Base-by-base conservation (phyloP, 1,140 invertebrate genomes). In the Listronotus oregonensis region DNA sequence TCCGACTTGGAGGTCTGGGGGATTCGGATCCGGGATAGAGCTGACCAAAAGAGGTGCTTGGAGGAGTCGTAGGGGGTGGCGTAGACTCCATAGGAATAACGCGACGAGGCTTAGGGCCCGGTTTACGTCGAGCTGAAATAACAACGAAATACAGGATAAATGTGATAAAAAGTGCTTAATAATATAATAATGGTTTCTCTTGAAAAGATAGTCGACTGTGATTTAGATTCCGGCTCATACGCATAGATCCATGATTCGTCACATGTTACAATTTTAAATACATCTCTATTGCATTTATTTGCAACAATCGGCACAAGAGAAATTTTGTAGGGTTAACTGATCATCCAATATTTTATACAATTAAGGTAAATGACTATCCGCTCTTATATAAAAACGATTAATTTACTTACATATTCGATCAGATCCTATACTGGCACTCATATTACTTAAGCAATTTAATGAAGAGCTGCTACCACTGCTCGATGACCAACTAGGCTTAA, bases 61-160 rank as follows among this genome's bases (percentile, higher is more conserved):
- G 80, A 31, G 82, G 80, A 9, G 81, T 78, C 31, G 83, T 76
- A 32, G 80, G 80, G 6, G 80, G 78, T 37, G 82, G 76, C 40
- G 68, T 58, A 40, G 75, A 71, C 1, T 79, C 76, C 2, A 84
- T 77, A 32, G 87, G 87, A 6, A 85, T 84, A 7, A 89, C 86
- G 62, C 88, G 80, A 10, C 89, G 81, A 0, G 87, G 88, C 70
- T 89, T 89, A 15, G 88, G 88, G 34, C 88, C 88, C 0, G 89
- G 88, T 74, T 90, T 90, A 58, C 88, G 82, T 50, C 89, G 84
- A 43, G 88, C 88, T 89, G 73, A 43, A 76, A 77, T 49, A 56
- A 46, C 42, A 59, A 44, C 50, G 10, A 15, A 47, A 31, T 54
- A n/a, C 32, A 6, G 6, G 31, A 6, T 34, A 34, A 34, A 34